Percentiles rank a stretch among this genome's conserved stretches.
phyloP scores from a whole-genome alignment of 2,888 invertebrate species.

The Acanthosepion pharaonis region DNA sequence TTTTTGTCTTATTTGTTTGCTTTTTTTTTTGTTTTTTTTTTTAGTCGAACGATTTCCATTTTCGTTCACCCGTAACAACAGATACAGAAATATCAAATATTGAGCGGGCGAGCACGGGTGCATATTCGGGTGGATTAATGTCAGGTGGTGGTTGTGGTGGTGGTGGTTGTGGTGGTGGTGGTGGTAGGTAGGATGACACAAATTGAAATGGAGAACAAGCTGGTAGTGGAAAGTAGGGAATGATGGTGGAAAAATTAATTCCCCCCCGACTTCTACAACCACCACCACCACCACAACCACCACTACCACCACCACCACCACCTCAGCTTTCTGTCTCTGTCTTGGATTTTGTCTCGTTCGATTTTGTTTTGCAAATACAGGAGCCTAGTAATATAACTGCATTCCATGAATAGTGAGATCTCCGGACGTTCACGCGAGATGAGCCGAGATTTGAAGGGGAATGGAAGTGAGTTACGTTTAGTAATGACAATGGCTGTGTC shows the following conservation, averaged over 20 bases:
- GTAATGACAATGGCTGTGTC: not conserved
- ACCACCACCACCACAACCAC: not conserved
- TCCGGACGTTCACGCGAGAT: not conserved
- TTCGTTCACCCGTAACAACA: not conserved
- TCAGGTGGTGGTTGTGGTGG: not conserved
- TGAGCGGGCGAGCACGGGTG: not conserved
- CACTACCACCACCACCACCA: not conserved
- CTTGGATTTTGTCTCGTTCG: not conserved
- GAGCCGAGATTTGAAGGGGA: not conserved
- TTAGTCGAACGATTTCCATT: not conserved
- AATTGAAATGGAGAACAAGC: not conserved
- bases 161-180: not conserved
- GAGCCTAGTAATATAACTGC: not conserved
- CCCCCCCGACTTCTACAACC: not conserved
- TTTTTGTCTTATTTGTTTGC: too few species aligned
- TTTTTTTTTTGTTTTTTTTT: not conserved
- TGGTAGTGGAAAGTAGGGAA: not conserved
- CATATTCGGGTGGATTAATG: not conserved
- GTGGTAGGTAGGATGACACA: not conserved
- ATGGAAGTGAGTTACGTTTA: not conserved
- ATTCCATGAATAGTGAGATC: slow-evolving; percentile 33
- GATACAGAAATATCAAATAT: not conserved
- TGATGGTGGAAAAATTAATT: too few species aligned
- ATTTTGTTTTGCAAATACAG: not conserved
- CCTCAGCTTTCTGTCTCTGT: not conserved